These are phyloP conservation scores for Lucifuga dentata DNA, from an alignment of 2,113 vertebrate species.

Conservation along the genomic window DNA sequence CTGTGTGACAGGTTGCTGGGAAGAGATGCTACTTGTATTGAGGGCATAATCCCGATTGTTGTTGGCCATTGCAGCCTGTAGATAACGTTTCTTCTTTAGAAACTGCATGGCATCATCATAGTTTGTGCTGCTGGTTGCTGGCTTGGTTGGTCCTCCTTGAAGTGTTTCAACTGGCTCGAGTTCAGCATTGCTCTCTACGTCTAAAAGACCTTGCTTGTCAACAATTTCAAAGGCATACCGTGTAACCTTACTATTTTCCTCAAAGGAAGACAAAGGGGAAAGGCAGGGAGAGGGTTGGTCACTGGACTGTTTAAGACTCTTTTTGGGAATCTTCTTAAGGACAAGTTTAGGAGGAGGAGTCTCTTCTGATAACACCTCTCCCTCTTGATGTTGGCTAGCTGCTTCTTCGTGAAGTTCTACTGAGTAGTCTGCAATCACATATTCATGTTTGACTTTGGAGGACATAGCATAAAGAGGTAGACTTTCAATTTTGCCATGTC, in stretches of 20 bases:
- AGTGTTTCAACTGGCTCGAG: slow-evolving; percentile 91
- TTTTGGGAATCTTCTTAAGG: slow-evolving; percentile 95
- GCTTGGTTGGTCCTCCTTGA: slow-evolving; percentile 91
- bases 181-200: slow-evolving; percentile 88
- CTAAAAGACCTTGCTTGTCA: slow-evolving; percentile 93
- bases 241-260: slow-evolving; percentile 91
- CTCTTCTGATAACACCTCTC: slow-evolving; percentile 86
- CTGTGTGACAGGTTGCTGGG: slow-evolving; percentile 91
- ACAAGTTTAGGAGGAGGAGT: slow-evolving; percentile 92
- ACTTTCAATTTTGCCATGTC: slow-evolving; percentile 88
- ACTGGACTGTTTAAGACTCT: slow-evolving; percentile 86
- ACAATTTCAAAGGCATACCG: slow-evolving; percentile 96
- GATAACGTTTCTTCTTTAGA: slow-evolving; percentile 97
- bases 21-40: slow-evolving; percentile 91
- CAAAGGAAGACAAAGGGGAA: slow-evolving; percentile 89
- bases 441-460: slow-evolving; percentile 97
- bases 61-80: slow-evolving; percentile 90
- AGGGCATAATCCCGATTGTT: slow-evolving; percentile 90
- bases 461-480: slow-evolving; percentile 90
- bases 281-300: slow-evolving; percentile 88
- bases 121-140: slow-evolving; percentile 93
- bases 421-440: slow-evolving; percentile 93
- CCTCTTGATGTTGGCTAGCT: slow-evolving; percentile 79
- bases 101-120: slow-evolving; percentile 99
- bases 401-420: slow-evolving; percentile 93